phyloP scores from a whole-genome alignment of 2,888 invertebrate species.

The Formica aserva region DNA sequence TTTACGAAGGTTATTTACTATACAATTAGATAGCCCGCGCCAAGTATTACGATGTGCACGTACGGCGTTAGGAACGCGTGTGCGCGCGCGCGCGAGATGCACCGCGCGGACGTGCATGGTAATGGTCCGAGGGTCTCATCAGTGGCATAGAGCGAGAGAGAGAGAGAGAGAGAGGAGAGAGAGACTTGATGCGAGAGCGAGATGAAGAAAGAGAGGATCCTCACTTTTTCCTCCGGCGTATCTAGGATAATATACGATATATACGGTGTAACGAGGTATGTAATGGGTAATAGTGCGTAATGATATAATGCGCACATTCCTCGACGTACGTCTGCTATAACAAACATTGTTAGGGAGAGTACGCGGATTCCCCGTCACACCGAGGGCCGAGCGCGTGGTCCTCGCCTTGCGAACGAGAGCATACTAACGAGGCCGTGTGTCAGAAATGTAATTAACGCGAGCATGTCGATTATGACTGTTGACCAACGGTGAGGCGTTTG shows the following conservation, averaged over 20 bases:
- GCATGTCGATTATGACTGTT: slow-evolving; percentile 23
- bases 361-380: slow-evolving; percentile 47
- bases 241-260: slow-evolving; percentile 74
- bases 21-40: slow-evolving; percentile 71
- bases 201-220: slow-evolving; percentile 53
- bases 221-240: slow-evolving; percentile 68
- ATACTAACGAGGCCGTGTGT: slow-evolving; percentile 47
- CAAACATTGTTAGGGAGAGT: slow-evolving; percentile 73
- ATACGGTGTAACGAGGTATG: slow-evolving; percentile 79
- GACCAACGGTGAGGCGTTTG: not conserved
- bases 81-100: slow-evolving; percentile 17
- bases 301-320: slow-evolving; percentile 79
- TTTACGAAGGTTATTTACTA: slow-evolving; percentile 72
- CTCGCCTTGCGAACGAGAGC: slow-evolving; percentile 33
- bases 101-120: slow-evolving; percentile 64
- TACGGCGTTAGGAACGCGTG: not conserved
- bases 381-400: not conserved
- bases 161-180: slow-evolving; percentile 13
- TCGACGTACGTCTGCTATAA: slow-evolving; percentile 72
- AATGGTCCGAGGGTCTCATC: slow-evolving; percentile 72
- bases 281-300: slow-evolving; percentile 81
- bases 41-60: slow-evolving; percentile 57
- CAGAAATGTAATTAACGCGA: slow-evolving; percentile 41
- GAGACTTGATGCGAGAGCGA: slow-evolving; percentile 4
- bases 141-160: slow-evolving; percentile 52